These are phyloP conservation scores for Gila orcuttii DNA, from an alignment of 2,113 vertebrate genomes.

Conservation along the genomic window DNA sequence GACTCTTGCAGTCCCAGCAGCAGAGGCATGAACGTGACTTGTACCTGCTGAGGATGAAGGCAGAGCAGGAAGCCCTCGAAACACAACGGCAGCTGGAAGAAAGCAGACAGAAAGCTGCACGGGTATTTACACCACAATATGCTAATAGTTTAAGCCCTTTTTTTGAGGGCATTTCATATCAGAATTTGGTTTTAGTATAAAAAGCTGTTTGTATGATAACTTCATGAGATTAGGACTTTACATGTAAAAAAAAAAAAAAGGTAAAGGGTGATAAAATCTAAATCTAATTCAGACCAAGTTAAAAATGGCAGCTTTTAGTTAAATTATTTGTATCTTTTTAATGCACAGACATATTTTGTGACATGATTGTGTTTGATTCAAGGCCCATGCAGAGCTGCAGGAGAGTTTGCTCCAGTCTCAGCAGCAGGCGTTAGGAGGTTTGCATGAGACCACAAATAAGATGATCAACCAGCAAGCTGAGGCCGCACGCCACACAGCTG, in stretches of 20 bases:
- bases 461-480: slow-evolving; percentile 86
- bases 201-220: background rate
- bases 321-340: background rate
- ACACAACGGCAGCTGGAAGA: slow-evolving; percentile 87
- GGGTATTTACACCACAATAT: slow-evolving; percentile 74
- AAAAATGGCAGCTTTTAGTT: background rate
- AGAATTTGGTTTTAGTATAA: background rate
- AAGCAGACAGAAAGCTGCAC: slow-evolving; percentile 83
- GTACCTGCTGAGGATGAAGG: slow-evolving; percentile 87
- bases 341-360: background rate
- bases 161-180: background rate
- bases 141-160: background rate
- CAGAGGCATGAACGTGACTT: slow-evolving; percentile 89
- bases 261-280: background rate
- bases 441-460: slow-evolving; percentile 80
- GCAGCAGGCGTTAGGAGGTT: slow-evolving; percentile 76
- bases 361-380: slow-evolving; percentile 30
- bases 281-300: background rate
- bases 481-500: slow-evolving; percentile 73
- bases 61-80: slow-evolving; percentile 90
- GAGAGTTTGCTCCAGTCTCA: slow-evolving; percentile 81
- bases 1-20: slow-evolving; percentile 83
- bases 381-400: slow-evolving; percentile 86
- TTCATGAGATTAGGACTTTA: background rate
- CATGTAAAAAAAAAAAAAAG: background rate